A percentile compares a stretch with the other conserved stretches of the same genome.
These are phyloP conservation scores for Riparia riparia DNA, from an alignment of 2,113 vertebrate species.

Conservation along the genomic window DNA sequence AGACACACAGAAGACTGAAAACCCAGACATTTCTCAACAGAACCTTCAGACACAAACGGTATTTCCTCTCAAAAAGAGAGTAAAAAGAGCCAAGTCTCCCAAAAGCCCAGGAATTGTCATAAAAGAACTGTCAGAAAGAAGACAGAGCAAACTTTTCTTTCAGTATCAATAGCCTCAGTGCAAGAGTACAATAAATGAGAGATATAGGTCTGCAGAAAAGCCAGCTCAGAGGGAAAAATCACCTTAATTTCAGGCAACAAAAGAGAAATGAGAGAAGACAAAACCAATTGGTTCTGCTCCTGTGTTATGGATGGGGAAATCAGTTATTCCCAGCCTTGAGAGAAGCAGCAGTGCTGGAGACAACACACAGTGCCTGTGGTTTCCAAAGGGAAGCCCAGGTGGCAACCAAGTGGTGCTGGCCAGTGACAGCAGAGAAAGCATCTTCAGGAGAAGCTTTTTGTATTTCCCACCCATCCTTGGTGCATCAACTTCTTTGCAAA, in stretches of 20 bases:
- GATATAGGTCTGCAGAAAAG: not conserved
- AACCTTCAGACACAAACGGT: not conserved
- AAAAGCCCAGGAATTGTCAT: not conserved
- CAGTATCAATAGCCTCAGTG: not conserved
- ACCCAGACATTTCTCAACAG: not conserved
- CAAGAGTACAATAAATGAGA: not conserved
- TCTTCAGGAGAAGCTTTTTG: not conserved
- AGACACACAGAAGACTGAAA: not conserved
- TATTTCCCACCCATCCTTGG: not conserved
- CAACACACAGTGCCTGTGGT: not conserved
- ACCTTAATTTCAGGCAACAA: constrained; percentile 14
- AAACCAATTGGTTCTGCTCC: not conserved
- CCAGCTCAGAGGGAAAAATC: not conserved
- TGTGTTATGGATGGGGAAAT: not conserved
- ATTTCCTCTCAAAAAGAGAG: not conserved
- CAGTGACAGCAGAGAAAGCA: not conserved
- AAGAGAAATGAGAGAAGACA: constrained; percentile 5
- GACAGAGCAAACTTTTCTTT: not conserved
- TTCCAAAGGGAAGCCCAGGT: not conserved
- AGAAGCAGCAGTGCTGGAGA: not conserved
- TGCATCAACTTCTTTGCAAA: not conserved
- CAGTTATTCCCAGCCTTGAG: not conserved
- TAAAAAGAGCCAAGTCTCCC: not conserved
- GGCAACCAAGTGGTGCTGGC: not conserved
- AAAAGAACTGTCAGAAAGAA: not conserved